Evolutionary conservation across 2,797 vertebrate species (phyloP).

Genomic region (Cynopterus sphinx): DNA sequence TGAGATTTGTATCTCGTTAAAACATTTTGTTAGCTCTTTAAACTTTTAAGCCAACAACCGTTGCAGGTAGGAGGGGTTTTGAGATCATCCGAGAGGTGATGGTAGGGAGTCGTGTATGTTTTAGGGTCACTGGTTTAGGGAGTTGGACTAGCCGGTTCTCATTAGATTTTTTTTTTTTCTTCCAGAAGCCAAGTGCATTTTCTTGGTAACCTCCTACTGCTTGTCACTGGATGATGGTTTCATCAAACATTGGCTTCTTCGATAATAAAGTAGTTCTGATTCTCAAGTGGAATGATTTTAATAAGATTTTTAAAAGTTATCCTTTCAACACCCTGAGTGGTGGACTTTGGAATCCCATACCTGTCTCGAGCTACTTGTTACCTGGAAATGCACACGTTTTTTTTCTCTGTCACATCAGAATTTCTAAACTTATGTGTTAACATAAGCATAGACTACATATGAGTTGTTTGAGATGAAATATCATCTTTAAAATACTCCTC

Average conservation of each 20-base stretch:
- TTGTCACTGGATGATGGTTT: not conserved
- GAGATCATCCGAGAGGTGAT: constrained; percentile 73
- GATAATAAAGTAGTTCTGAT: not conserved
- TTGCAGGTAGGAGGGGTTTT: constrained; percentile 73
- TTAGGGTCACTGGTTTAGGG: constrained; percentile 77
- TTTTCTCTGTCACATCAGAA: not conserved
- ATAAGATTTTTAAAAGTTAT: not conserved
- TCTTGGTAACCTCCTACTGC: not conserved
- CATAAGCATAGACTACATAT: not conserved
- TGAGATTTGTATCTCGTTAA: constrained; percentile 91
- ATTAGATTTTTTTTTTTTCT: not conserved
- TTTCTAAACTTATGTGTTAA: not conserved
- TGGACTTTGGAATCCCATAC: not conserved
- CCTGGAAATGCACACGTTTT: not conserved
- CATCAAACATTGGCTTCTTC: not conserved
- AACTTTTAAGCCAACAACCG: constrained; percentile 87
- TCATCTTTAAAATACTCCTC: not conserved
- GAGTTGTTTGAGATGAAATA: not conserved
- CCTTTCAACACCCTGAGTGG: not conserved
- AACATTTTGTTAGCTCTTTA: constrained; percentile 92
- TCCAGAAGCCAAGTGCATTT: not conserved
- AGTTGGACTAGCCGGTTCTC: not conserved
- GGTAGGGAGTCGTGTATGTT: constrained; percentile 59
- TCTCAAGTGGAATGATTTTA: not conserved
- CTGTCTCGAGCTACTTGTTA: not conserved